phyloP scores from a whole-genome alignment of 2,113 vertebrate genomes.

The Acanthisitta chloris region DNA sequence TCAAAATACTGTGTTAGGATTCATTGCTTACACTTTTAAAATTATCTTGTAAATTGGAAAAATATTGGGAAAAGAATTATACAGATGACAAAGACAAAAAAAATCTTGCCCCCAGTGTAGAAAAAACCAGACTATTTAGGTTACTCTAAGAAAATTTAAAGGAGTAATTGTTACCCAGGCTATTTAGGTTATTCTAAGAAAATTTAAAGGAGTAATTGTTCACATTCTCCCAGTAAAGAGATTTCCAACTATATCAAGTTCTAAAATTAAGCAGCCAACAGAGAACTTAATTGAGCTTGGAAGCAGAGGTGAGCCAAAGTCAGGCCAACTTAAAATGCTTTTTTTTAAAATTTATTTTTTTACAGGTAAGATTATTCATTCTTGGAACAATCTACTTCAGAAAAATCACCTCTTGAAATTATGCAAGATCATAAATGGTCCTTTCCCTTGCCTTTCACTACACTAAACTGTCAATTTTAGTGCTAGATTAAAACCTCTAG shows the following conservation, averaged over 20 bases:
- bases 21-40: neutral
- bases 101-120: neutral
- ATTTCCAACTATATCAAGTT: neutral
- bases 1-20: neutral
- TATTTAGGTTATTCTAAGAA: neutral
- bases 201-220: neutral
- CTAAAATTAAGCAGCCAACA: neutral
- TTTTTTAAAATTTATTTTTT: neutral
- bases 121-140: neutral
- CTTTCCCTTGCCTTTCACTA: neutral
- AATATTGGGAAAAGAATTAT: neutral
- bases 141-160: neutral
- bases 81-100: neutral
- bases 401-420: neutral
- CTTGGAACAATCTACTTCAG: neutral
- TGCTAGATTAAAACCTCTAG: neutral
- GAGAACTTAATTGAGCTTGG: neutral
- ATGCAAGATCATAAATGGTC: neutral
- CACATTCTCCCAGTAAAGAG: neutral
- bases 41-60: neutral
- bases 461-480: neutral
- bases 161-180: neutral
- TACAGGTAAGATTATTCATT: neutral
- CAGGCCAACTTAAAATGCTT: neutral
- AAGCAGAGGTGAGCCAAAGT: neutral